phyloP scores from a whole-genome alignment of 2,888 invertebrate species.

The Cheiracanthium punctorium region DNA sequence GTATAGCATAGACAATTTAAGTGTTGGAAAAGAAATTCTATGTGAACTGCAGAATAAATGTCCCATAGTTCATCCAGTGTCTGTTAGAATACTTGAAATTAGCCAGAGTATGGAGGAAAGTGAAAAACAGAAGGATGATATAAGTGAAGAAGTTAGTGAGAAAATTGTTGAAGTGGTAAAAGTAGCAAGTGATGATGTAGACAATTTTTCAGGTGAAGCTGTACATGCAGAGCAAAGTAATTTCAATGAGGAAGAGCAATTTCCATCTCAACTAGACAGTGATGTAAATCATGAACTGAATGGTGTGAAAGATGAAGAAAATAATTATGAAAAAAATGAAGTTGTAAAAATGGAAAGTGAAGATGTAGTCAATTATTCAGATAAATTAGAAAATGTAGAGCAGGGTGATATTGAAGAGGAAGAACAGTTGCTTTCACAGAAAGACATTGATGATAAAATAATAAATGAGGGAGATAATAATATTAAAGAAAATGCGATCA shows the following conservation, averaged over 20 bases:
- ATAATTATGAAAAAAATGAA: background rate
- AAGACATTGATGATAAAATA: background rate
- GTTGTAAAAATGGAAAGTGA: background rate
- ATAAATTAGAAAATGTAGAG: too few species aligned
- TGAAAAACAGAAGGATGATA: background rate
- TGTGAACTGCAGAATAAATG: conserved; percentile 14
- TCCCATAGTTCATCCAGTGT: background rate
- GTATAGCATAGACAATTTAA: background rate
- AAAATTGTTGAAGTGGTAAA: too few species aligned
- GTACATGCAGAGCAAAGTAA: too few species aligned
- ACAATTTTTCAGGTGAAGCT: too few species aligned
- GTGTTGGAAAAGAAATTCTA: background rate
- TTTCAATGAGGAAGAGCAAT: too few species aligned
- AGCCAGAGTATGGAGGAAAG: background rate
- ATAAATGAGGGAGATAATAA: background rate
- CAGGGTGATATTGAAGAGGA: too few species aligned
- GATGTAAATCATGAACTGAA: background rate
- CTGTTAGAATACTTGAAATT: conserved; percentile 9
- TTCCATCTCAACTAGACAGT: too few species aligned
- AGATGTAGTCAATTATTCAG: too few species aligned
- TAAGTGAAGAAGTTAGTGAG: background rate
- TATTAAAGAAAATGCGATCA: background rate
- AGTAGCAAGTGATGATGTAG: too few species aligned
- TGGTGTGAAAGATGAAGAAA: background rate
- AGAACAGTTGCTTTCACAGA: too few species aligned